Base-by-base conservation (phyloP, 2,888 invertebrate species). In the Synanthedon vespiformis region DNA sequence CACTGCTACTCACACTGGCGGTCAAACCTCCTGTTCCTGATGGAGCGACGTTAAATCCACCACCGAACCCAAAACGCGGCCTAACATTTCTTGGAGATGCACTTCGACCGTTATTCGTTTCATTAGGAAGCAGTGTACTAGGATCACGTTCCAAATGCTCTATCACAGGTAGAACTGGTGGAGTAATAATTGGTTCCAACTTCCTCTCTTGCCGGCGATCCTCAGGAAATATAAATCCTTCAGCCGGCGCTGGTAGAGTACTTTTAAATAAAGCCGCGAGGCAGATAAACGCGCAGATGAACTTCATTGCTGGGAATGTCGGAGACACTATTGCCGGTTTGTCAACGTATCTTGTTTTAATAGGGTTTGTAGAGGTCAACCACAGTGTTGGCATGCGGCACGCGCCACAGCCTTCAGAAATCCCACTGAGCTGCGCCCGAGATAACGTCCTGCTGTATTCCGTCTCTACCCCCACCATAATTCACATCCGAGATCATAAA, bases 401-500 rank as follows among this genome's bases (percentile, higher is more conserved):
- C 87, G 84, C 78, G 80, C 73, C 81, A 71, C 84, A 86, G 87
- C 87, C 87, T 86, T 87, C 87, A 83, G 85, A 85, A 86, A 84
- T 83, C 79, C 87, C 87, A 86, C 86, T 86, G 86, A 77, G 77
- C 64, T 61, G 63, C 63, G 77, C 67, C 69, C 56, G 78, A 68
- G 73, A 68, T 77, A 68, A 71, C 71, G 75, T 83, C 86, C 85
- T 82, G 82, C 67, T 68, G 65, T 63, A 63, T 65, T 67, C 66
- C 51, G 57, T 69, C 72, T 74, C 75, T 77, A 80, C 84, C 72
- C 82, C 34, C 67, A 63, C 61, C 49, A 22, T 47, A 27, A 54
- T 55, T 55, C 58, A 56, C 58, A 60, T 55, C 67, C 65, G 63
- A 62, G 61, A 58, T 63, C 59, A 54, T 61, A 59, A 61, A 57